These are phyloP conservation scores for Bubo bubo DNA, from an alignment of 2,113 vertebrate species.

Conservation along the genomic window DNA sequence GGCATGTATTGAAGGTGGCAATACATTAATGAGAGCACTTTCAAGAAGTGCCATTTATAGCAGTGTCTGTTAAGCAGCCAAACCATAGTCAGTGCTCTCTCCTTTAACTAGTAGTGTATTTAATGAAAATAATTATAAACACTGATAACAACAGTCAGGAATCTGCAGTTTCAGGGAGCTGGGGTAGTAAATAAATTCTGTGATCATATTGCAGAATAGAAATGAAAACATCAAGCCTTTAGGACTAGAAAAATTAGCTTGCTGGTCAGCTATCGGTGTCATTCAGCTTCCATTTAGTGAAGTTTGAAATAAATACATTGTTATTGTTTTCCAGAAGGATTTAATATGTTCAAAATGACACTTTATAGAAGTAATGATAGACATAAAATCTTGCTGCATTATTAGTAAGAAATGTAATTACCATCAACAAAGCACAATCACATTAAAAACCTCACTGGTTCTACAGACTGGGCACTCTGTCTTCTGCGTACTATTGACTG, in stretches of 20 bases:
- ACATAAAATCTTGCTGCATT: background rate
- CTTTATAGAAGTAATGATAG: background rate
- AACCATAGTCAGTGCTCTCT: background rate
- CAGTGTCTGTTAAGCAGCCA: background rate
- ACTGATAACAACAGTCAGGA: background rate
- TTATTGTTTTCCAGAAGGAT: background rate
- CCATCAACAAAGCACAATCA: background rate
- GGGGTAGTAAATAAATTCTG: background rate
- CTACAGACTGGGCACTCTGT: background rate
- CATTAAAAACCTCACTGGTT: background rate
- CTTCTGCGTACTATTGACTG: background rate
- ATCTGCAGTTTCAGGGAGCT: background rate
- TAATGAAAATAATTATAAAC: background rate
- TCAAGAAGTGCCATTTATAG: background rate
- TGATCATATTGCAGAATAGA: background rate
- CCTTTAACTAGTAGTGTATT: background rate
- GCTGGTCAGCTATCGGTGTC: background rate
- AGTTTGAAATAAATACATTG: background rate
- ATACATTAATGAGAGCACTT: background rate
- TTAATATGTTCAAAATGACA: background rate
- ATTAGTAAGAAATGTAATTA: slow-evolving; percentile 10
- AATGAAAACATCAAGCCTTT: background rate
- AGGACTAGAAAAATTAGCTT: background rate
- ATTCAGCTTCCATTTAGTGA: background rate
- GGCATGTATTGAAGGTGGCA: background rate